Evolutionary conservation across 2,888 invertebrate species (phyloP), one percentile per base, ranked within the genome.

Genomic region (Lasioglossum villosulum): DNA sequence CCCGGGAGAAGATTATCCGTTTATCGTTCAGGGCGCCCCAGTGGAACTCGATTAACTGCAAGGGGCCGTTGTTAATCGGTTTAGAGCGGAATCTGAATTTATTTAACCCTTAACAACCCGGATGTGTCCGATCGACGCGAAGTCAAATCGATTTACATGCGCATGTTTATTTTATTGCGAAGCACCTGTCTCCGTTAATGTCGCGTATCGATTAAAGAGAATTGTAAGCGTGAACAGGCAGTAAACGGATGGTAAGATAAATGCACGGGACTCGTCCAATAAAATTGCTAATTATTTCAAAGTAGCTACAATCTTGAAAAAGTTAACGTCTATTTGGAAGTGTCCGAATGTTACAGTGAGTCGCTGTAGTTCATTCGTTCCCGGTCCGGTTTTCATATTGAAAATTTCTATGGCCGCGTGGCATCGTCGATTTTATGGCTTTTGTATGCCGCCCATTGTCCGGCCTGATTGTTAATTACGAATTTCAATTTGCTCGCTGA

Each of bases 11-110:
- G 79, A 75, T 78, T 85, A 90, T 88, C 77, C 88, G 72, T 89
- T 90, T 89, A 89, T 86, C 75, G 81, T 84, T 73, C 80, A 70
- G 70, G 74, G 45, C 59, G 77, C 52, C 78, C 75, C 52, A 75
- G 80, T 79, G 79, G 75, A 87, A 90, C 82, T 88, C 85, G 88
- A 86, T 90, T 90, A 90, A 87, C 85, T 77, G 76, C 81, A 73
- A 88, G 85, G 77, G 83, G 79, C 48, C 39, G 78, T 84, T 89
- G 82, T 89, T 89, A 90, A 86, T 82, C 75, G 87, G 84, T 84
- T 89, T 86, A 88, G 23, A 66, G 59, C 63, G 63, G 81, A 84
- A 85, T 87, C 80, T 82, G 85, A 87, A 87, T 89, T 88, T 84
- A 80, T 83, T 85, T 76, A 80, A 88, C 27, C 42, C 19, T 23